Evolutionary conservation across 2,797 vertebrate genomes (phyloP), one percentile per base, ranked within the genome.

Genomic region (Spea hammondii): DNA sequence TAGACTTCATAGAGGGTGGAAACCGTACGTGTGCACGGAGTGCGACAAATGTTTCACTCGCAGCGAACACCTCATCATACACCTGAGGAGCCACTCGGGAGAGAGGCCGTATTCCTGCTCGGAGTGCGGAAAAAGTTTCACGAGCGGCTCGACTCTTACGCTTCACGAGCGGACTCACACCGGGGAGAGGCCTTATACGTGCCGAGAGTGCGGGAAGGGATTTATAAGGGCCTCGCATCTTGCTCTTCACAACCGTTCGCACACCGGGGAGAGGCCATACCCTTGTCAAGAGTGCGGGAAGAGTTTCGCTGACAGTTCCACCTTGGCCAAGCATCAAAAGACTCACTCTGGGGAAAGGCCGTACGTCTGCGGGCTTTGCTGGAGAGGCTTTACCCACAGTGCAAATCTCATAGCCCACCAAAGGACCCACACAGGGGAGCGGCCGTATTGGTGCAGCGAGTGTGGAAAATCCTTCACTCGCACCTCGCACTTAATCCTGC

Each of bases 371-470:
- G 5, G 57, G 57, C 5, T 5, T 59, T 59, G 57, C 57, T 59
- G 57, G 57, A 59, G 57, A 12, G 13, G 57, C 8, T 59, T 59
- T 13, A 59, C 57, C 1, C 57, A n/a, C 57, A 59, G 57, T 12
- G 57, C 57, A 5, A 59, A 59, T 59, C 57, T 59, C 57, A 59
- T 59, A 10, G 57, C 57, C 57, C 57, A 59, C 57, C 57, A 59
- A n/a, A 8, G 57, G 13, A 59, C 57, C 6, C 51, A 53, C 51
- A 53, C 51, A 11, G 51, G 51, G 51, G 51, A 53, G 10, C 6
- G 51, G 51, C 13, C 57, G 5, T n/a, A 59, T 12, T n/a, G 57
- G 57, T 59, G 57, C 57, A 59, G 57, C 12, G 57, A 59, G 8
- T 59, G 57, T n/a, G 57, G 57, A 12, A 59, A 59, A 13, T 11